Base-by-base conservation (phyloP, 2,113 vertebrate genomes). In the Stictonetta naevosa region DNA sequence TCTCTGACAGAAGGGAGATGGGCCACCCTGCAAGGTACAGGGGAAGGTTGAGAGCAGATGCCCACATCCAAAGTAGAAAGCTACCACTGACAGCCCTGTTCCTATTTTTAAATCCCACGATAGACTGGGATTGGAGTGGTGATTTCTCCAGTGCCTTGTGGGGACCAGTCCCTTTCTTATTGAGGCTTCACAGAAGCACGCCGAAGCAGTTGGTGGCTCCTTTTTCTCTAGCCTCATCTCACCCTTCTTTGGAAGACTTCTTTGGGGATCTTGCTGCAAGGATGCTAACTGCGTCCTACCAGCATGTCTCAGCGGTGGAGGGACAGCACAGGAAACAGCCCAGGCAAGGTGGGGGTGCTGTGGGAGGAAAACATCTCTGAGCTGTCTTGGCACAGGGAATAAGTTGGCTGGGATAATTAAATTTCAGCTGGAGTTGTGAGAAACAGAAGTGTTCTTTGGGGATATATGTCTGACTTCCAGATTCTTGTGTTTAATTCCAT, bases 1-100 rank as follows among this genome's bases (percentile, higher is more conserved):
- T 0, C 2, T 28, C 11, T 10, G 75, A 4, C 8, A 23, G 4
- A 40, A 29, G 2, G 20, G 60, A 21, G 25, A 5, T 31, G 1
- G 4, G 71, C 33, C 28, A 2, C 18, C 17, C 11, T 5, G 25
- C 26, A 0, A 4, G 19, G 29, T 25, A 10, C 53, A 23, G 13
- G 59, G 80, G n/a, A 36, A 72, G 17, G 50, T 60, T 13, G 6
- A 17, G 20, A 66, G n/a, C 42, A 44, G 15, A 14, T 21, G 26
- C 52, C 26, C 52, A 16, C 52, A 28, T 26, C 11, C 20, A 59
- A 13, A 18, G 18, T 6, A n/a, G 53, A 55, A 55, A 10, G 18
- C 31, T n/a, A 8, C 10, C 31, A 56, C 29, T 48, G 46, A 48
- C 9, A 33, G 55, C 55, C 29, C 55, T 33, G 31, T 20, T 58